phyloP scores from a whole-genome alignment of 1,140 invertebrate genomes.

The Polypedilum vanderplanki region DNA sequence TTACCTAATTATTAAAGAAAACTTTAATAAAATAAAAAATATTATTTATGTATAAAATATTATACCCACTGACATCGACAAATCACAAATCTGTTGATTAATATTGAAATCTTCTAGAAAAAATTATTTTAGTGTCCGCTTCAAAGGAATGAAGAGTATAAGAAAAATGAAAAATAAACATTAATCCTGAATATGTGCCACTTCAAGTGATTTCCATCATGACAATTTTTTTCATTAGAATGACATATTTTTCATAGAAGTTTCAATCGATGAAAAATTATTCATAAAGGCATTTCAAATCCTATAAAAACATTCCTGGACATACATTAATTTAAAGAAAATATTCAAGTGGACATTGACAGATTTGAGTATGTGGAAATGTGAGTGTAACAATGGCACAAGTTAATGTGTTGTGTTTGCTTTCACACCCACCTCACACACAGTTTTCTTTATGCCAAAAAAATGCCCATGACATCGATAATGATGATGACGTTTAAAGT shows the following conservation, averaged over 20 bases:
- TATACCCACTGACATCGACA: too few species aligned
- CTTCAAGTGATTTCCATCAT: constrained; percentile 16
- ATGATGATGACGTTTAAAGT: constrained; percentile 13
- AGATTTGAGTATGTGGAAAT: constrained; percentile 22
- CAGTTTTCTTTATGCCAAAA: neutral
- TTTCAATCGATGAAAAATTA: constrained; percentile 16
- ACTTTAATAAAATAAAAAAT: too few species aligned
- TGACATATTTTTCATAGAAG: neutral
- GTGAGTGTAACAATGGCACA: neutral
- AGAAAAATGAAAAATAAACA: constrained; percentile 1
- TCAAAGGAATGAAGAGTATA: neutral
- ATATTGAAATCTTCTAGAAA: neutral
- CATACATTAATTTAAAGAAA: constrained; percentile 21
- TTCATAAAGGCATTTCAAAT: constrained; percentile 9
- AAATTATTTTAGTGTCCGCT: neutral
- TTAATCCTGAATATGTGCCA: constrained; percentile 6
- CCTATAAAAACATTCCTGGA: constrained; percentile 23
- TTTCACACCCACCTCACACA: constrained; percentile 7
- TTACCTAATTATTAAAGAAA: too few species aligned
- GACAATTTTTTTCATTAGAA: neutral
- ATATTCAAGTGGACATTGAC: constrained; percentile 27
- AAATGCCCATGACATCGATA: neutral
- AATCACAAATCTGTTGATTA: neutral
- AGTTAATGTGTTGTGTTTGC: neutral
- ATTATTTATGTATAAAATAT: too few species aligned